Conservation (phyloP, 1,140 invertebrate genomes). For the Amyelois transitella region DNA sequence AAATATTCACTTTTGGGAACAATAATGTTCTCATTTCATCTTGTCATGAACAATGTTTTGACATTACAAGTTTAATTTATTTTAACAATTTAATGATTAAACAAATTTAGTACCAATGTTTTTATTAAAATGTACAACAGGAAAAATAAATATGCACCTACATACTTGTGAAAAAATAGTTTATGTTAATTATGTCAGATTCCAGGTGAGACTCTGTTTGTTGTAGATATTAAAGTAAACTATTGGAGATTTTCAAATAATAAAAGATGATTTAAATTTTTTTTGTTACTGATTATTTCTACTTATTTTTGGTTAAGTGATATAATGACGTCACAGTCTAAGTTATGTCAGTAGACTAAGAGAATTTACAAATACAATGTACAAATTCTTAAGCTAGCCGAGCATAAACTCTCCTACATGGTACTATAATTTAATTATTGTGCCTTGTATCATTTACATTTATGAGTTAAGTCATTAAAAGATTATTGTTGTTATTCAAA, state of each 20-base stretch:
- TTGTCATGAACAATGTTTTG: neutral
- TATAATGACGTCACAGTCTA: slow-evolving; percentile 32
- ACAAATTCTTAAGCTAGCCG: slow-evolving; percentile 49
- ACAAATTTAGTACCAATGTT: neutral
- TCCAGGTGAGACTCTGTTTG: slow-evolving; percentile 3
- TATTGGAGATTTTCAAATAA: too few species aligned
- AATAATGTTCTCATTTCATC: neutral
- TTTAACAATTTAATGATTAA: neutral
- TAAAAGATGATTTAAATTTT: too few species aligned
- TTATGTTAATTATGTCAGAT: too few species aligned
- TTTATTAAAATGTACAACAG: neutral
- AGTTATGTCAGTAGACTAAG: slow-evolving; percentile 46
- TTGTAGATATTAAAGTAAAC: too few species aligned
- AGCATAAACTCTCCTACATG: slow-evolving; percentile 25
- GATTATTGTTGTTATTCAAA: too few species aligned
- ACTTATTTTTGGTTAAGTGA: slow-evolving; percentile 29
- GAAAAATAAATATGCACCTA: neutral
- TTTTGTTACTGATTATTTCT: neutral
- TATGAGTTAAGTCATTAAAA: too few species aligned
- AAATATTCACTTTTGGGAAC: neutral
- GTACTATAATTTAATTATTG: slow-evolving; percentile 12
- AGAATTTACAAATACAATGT: slow-evolving; percentile 65
- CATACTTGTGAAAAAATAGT: neutral
- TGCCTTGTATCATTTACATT: too few species aligned
- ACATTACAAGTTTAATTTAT: too few species aligned